Percentiles rank a stretch among this genome's conserved stretches.
Conservation (phyloP, 2,113 vertebrate genomes). For the Onychostoma macrolepis region DNA sequence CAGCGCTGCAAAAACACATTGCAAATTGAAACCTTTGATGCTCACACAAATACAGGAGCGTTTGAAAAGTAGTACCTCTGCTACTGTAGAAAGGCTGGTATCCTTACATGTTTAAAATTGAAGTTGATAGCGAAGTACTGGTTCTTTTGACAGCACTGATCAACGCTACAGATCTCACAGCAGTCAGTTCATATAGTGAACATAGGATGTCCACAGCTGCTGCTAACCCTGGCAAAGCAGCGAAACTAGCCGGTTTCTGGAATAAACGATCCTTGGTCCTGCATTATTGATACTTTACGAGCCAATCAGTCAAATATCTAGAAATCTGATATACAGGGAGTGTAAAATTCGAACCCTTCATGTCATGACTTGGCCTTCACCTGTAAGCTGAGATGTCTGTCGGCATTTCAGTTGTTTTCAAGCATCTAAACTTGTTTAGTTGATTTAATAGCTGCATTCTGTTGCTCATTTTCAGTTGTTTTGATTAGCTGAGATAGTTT, state of each 20-base stretch:
- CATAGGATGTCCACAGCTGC: not conserved
- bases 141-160: too few species aligned
- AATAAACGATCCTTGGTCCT: not conserved
- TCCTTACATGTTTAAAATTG: too few species aligned
- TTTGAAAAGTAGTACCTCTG: too few species aligned
- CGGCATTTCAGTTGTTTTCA: not conserved
- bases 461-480: too few species aligned
- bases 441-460: too few species aligned
- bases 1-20: too few species aligned
- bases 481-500: too few species aligned
- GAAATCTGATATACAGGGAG: conserved; percentile 18
- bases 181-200: not conserved
- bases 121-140: too few species aligned
- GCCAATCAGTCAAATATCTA: not conserved
- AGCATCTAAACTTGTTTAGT: too few species aligned
- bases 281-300: conserved; percentile 5
- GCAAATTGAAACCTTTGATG: too few species aligned
- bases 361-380: not conserved
- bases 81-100: too few species aligned
- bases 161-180: not conserved
- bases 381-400: not conserved
- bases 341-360: conserved; percentile 19
- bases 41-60: too few species aligned
- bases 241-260: not conserved
- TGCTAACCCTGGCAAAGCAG: not conserved